Base-by-base conservation (phyloP, 53 echinoderm and acorn worm species). In the Luidia sarsii region DNA sequence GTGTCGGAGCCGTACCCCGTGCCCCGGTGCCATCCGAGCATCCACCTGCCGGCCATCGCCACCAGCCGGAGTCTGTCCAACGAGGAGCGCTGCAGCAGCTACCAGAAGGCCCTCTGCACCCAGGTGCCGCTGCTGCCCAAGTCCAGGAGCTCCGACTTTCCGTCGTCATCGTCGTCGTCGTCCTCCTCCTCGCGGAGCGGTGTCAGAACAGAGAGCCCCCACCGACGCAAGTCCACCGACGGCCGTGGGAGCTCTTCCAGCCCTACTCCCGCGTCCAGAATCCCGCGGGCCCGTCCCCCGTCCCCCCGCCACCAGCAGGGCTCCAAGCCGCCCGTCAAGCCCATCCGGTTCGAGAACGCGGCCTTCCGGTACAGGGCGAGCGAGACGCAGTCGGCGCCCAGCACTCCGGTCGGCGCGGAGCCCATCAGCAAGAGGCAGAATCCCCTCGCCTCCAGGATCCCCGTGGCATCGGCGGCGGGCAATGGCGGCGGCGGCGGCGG, bases 41-140 rank as follows among this genome's bases (percentile, higher is more conserved):
- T 77, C 61, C 77, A 77, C 14, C 60, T 77, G 23, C 77, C 77
- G 21, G 77, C 60, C n/a, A 55, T 77, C 2, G 77, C 48, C 25
- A 77, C 59, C 31, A 77, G 77, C 10, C 59, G 77, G 3, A 61
- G 55, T 23, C 29, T 77, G 19, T 60, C 60, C 7, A 13, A 13
- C 13, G 77, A 77, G 30, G 77, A 77, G 14, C 77, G 48, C 15
- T 77, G 32, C 62, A 61, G 45, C 48, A 60, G n/a, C 25, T 9
- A 41, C 10, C 48, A 27, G 60, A 39, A 25, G 38, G 59, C 77
- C 16, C 77, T 60, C 35, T 77, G 77, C 16, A 77, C 77, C 0
- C 59, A 61, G 31, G 23, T 46, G 29, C 14, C 19, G 43, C 14
- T 24, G 43, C 59, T 77, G 33, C 77, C 77, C n/a, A 77, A 77